Conservation (phyloP, 2,888 invertebrate species). For the Anthoptus insignis region DNA sequence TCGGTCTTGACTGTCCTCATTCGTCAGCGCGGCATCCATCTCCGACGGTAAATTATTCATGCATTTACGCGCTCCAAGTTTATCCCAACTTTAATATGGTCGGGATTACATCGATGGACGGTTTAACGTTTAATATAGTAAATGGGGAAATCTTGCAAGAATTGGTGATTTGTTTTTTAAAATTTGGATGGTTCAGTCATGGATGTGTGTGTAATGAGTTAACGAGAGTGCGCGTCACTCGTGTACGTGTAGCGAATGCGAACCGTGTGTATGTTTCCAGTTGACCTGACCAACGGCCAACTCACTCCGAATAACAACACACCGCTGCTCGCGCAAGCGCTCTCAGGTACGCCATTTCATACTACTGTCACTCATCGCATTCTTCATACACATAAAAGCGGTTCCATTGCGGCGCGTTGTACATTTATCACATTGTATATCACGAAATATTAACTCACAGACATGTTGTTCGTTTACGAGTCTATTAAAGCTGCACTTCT, state of each 20-base stretch:
- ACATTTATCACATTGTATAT: neutral
- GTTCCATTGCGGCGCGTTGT: neutral
- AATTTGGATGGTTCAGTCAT: conserved; percentile 81
- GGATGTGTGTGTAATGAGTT: conserved; percentile 71
- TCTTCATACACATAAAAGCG: neutral
- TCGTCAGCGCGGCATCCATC: conserved; percentile 80
- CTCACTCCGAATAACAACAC: conserved; percentile 98
- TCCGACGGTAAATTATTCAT: conserved; percentile 82
- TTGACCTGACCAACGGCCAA: conserved; percentile 98
- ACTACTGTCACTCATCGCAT: conserved; percentile 25
- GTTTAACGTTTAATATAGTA: conserved; percentile 75
- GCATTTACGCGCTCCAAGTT: conserved; percentile 81
- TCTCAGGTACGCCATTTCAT: conserved; percentile 92
- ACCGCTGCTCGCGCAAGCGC: conserved; percentile 97
- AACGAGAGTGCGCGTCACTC: conserved; percentile 72
- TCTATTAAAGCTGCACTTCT: neutral
- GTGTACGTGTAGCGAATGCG: conserved; percentile 84
- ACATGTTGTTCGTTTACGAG: no score
- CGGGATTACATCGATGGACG: conserved; percentile 77
- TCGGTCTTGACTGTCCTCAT: conserved; percentile 74
- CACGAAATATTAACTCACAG: no score
- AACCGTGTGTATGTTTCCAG: conserved; percentile 92
- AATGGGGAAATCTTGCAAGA: conserved; percentile 62
- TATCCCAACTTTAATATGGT: conserved; percentile 76
- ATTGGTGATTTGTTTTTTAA: conserved; percentile 15